Evolutionary conservation across 2,797 vertebrate genomes (phyloP), one percentile per base, ranked within the genome.

Genomic region (Huso huso): DNA sequence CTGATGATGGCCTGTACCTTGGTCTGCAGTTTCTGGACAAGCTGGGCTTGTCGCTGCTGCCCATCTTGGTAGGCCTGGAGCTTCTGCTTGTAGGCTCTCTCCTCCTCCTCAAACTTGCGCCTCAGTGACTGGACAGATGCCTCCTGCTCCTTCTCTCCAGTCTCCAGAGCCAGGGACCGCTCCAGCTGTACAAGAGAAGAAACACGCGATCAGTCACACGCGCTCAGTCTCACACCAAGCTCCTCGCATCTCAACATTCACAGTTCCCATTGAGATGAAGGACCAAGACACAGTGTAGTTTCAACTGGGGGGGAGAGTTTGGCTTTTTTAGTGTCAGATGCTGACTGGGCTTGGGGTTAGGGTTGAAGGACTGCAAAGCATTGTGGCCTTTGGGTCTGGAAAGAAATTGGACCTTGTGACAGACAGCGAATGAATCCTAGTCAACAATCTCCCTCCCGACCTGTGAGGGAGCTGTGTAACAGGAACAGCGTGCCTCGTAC

Each of bases 11-110:
- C 23, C 2, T 37, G 60, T 71, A 92, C 89, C 87, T 92, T 93
- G 71, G 73, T 81, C 74, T 93, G 91, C 49, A 92, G 86, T 76
- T 85, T 91, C 72, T 91, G 87, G 55, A 93, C 91, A 12, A 92
- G 83, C 69, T 88, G 89, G 10, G 82, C 88, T 73, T 93, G 89
- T 69, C 82, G 87, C 75, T 88, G 86, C 76, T 93, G 91, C 53
- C 88, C 89, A 50, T 92, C 91, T 72, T 91, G 89, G 77, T 82
- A 92, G 37, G 78, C 81, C 73, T 86, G 82, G 65, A 93, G 82
- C 64, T 86, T 90, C 66, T 83, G 78, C 51, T 77, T 81, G 72
- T 87, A 88, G 3, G 69, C 71, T 55, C 73, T 78, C 72, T 88
- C 87, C 62, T 83, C 85, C 23, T 69, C 82, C 65, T 82, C 78